A percentile compares a stretch with the other conserved stretches of the same genome.
Conservation (phyloP, 2,888 invertebrate species). For the Entomobrya multifasciata region DNA sequence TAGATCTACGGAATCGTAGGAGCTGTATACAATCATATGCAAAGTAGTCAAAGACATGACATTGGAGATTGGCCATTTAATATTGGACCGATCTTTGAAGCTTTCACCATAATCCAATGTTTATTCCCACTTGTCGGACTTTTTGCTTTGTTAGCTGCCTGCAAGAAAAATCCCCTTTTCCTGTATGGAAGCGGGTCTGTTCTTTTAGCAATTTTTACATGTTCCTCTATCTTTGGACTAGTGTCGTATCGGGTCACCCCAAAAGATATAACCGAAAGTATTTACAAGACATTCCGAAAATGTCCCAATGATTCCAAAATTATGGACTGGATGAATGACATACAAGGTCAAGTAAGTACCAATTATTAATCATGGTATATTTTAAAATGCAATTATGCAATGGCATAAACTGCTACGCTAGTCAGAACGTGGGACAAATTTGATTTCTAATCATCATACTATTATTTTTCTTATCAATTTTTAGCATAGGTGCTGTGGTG, state of each 20-base stretch:
- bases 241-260: conserved; percentile 28
- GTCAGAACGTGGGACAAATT: too few relatives aligned
- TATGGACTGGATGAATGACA: conserved; percentile 47
- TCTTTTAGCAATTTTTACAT: conserved; percentile 58
- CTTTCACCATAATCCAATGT: conserved; percentile 35
- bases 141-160: conserved; percentile 33
- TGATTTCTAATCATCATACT: too few relatives aligned
- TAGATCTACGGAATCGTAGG: conserved; percentile 64
- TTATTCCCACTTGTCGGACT: conserved; percentile 35
- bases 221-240: conserved; percentile 45
- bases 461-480: too few relatives aligned
- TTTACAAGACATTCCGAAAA: conserved; percentile 42
- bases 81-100: conserved; percentile 21
- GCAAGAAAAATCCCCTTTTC: conserved; percentile 36
- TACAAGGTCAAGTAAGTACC: conserved; percentile 57
- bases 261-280: conserved; percentile 31
- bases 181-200: conserved; percentile 53
- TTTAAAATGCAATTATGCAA: too few relatives aligned
- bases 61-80: conserved; percentile 69
- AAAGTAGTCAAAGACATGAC: not conserved
- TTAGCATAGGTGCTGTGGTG: conserved; percentile 65
- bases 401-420: too few relatives aligned
- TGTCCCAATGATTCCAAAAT: not conserved
- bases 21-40: conserved; percentile 36
- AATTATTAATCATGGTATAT: too few relatives aligned